A percentile compares a stretch with the other conserved stretches of the same genome.
These are phyloP conservation scores for Saxidomus purpurata DNA, from an alignment of 1,140 invertebrate species.

Conservation along the genomic window DNA sequence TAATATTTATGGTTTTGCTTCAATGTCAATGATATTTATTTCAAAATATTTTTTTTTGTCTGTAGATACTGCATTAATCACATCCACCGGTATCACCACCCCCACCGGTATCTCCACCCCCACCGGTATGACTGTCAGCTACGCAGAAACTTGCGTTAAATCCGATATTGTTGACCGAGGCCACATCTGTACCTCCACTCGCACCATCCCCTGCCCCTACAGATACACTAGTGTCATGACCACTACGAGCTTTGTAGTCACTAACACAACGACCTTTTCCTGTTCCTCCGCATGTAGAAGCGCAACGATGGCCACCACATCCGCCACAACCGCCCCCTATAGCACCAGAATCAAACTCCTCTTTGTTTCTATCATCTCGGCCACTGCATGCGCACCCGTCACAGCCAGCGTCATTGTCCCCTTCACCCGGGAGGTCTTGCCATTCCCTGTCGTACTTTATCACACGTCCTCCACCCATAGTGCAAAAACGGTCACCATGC, in stretches of 20 bases:
- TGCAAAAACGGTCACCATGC: conserved; percentile 64
- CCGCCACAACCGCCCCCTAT: background rate
- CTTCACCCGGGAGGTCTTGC: background rate
- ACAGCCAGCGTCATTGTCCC: background rate
- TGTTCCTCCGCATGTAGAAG: background rate
- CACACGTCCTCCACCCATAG: conserved; percentile 58
- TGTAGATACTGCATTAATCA: too few relatives aligned
- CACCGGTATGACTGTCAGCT: background rate
- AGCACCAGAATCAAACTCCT: background rate
- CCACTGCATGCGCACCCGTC: background rate
- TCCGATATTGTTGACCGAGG: background rate
- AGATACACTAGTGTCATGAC: background rate
- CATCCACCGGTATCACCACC: background rate
- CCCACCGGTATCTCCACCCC: background rate
- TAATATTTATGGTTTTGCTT: too few relatives aligned
- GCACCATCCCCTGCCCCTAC: too few relatives aligned
- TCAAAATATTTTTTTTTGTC: too few relatives aligned
- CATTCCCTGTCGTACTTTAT: background rate
- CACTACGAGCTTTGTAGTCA: background rate
- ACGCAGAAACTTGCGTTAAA: background rate
- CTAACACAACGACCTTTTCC: background rate
- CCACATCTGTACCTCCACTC: background rate
- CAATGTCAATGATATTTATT: too few relatives aligned
- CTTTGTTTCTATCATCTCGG: background rate
- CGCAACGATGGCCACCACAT: background rate